Conservation (phyloP, 2,113 vertebrate species). For the Peucedramus taeniatus region DNA sequence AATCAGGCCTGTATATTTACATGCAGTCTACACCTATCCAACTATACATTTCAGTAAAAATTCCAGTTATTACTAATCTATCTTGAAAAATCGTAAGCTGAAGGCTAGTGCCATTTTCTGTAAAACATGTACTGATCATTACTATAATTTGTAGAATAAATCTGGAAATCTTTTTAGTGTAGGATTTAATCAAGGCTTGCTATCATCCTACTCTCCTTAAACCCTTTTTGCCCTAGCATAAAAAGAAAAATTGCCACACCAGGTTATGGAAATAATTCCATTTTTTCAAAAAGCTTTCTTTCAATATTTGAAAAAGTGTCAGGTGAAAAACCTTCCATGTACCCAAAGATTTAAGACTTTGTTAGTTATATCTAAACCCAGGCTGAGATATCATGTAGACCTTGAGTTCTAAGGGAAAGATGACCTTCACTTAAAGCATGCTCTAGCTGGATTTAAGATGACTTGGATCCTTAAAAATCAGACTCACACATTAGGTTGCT, state of each 20-base stretch:
- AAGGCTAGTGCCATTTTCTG: not conserved
- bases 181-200: not conserved
- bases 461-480: not conserved
- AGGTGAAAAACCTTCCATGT: not conserved
- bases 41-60: not conserved
- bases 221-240: not conserved
- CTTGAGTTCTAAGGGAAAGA: not conserved
- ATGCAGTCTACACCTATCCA: not conserved
- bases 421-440: not conserved
- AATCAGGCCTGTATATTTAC: not conserved
- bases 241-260: not conserved
- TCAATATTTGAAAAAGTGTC: not conserved
- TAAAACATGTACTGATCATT: not conserved
- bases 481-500: not conserved
- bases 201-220: not conserved
- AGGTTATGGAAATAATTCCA: not conserved
- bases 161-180: not conserved
- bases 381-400: not conserved
- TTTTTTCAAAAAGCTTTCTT: not conserved
- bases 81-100: not conserved
- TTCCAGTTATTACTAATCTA: not conserved
- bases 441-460: not conserved
- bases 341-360: not conserved
- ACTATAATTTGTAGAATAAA: not conserved
- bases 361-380: not conserved